Conservation (phyloP, 2,888 invertebrate species). For the Molorchus minor region DNA sequence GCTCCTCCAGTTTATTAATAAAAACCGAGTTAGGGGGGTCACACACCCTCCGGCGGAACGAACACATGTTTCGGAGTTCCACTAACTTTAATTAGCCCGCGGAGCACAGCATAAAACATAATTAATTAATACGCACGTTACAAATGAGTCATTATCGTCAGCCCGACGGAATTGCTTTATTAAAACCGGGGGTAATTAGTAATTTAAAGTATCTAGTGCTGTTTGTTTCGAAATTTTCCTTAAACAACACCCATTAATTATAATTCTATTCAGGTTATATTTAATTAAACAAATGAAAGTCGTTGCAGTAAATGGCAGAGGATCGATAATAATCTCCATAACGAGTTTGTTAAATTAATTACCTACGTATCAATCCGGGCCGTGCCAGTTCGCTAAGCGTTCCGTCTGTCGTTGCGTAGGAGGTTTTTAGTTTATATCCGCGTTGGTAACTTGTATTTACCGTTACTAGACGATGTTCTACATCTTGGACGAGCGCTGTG, state of each 20-base stretch:
- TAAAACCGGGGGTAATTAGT: conserved; percentile 23
- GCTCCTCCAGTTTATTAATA: too few relatives aligned
- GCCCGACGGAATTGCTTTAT: conserved; percentile 25
- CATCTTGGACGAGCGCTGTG: conserved; percentile 10
- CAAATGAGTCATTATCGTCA: conserved; percentile 23
- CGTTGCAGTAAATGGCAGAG: conserved; percentile 17
- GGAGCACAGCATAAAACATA: conserved; percentile 22
- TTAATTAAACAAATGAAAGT: conserved; percentile 25
- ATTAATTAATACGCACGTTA: conserved; percentile 21
- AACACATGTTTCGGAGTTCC: conserved; percentile 22
- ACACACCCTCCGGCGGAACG: neutral
- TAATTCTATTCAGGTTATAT: conserved; percentile 20
- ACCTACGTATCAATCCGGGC: conserved; percentile 28
- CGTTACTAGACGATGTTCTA: conserved; percentile 27
- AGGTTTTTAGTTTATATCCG: conserved; percentile 18
- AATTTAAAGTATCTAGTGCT: conserved; percentile 27
- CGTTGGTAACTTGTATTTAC: conserved; percentile 25
- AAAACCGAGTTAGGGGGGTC: too few relatives aligned
- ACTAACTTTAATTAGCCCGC: conserved; percentile 18
- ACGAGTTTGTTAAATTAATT: conserved; percentile 31
- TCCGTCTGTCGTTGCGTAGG: conserved; percentile 29
- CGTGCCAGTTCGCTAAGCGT: conserved; percentile 23
- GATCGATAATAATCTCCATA: conserved; percentile 30
- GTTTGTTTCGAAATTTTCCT: conserved; percentile 22
- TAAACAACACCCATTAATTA: conserved; percentile 23